Evolutionary conservation across 2,888 invertebrate species (phyloP).

Genomic region (Rhagonycha lutea): DNA sequence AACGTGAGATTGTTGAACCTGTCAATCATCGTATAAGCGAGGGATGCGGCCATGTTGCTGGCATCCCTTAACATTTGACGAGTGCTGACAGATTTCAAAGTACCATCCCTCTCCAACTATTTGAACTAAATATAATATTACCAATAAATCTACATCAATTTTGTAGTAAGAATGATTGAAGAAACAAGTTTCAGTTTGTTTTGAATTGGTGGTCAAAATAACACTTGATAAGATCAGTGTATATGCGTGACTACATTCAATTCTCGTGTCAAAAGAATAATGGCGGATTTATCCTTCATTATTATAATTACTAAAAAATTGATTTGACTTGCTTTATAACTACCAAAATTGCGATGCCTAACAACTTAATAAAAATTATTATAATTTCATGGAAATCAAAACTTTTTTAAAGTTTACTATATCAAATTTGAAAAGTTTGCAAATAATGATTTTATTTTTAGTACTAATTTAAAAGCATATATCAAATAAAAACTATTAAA

Average conservation of each 20-base stretch:
- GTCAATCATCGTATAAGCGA: slow-evolving; percentile 51
- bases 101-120: slow-evolving; percentile 35
- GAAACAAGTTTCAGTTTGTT: slow-evolving; percentile 34
- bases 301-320: slow-evolving; percentile 38
- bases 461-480: slow-evolving; percentile 5
- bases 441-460: background rate
- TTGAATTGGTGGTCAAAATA: slow-evolving; percentile 36
- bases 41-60: slow-evolving; percentile 51
- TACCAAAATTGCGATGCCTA: slow-evolving; percentile 12
- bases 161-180: slow-evolving; percentile 22
- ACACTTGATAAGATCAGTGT: slow-evolving; percentile 46
- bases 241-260: slow-evolving; percentile 51
- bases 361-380: background rate
- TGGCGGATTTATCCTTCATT: slow-evolving; percentile 43
- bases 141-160: slow-evolving; percentile 6
- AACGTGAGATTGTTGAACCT: slow-evolving; percentile 51
- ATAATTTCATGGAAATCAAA: background rate
- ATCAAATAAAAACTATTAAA: slow-evolving; percentile 25
- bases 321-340: slow-evolving; percentile 31
- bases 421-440: background rate
- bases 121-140: background rate
- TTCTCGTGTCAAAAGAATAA: slow-evolving; percentile 52
- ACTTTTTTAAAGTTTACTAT: background rate
- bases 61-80: slow-evolving; percentile 50
- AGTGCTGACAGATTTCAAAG: slow-evolving; percentile 44